Conservation (phyloP, 2,797 vertebrate species). For the Leptodactylus fallax region DNA sequence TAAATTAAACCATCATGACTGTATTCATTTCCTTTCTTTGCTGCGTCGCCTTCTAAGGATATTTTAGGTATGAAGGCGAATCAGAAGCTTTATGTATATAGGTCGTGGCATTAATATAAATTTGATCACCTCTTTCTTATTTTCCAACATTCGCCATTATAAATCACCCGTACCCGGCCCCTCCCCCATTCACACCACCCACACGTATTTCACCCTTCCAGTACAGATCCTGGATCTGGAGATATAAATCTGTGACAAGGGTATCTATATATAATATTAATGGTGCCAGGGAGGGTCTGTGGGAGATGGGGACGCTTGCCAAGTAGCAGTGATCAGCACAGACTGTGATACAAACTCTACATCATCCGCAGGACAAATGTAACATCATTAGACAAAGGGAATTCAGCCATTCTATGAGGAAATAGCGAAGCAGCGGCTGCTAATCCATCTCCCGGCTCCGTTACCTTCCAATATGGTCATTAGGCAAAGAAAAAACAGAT, state of each 20-base stretch:
- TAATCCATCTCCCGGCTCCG: slow-evolving; percentile 87
- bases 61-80: slow-evolving; percentile 53
- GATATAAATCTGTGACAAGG: slow-evolving; percentile 96
- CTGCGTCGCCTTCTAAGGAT: slow-evolving; percentile 29
- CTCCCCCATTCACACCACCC: slow-evolving; percentile 66
- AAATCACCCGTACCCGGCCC: slow-evolving; percentile 77
- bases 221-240: slow-evolving; percentile 84
- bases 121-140: slow-evolving; percentile 83
- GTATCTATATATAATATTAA: slow-evolving; percentile 99
- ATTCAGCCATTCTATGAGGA: slow-evolving; percentile 86
- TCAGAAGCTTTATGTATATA: slow-evolving; percentile 75
- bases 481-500: slow-evolving; percentile 77
- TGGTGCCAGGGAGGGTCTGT: slow-evolving; percentile 85
- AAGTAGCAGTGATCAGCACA: slow-evolving; percentile 89
- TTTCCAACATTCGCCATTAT: slow-evolving; percentile 76
- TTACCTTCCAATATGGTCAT: slow-evolving; percentile 79
- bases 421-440: slow-evolving; percentile 85
- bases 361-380: slow-evolving; percentile 92
- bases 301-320: slow-evolving; percentile 82
- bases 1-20: slow-evolving; percentile 35
- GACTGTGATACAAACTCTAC: slow-evolving; percentile 76
- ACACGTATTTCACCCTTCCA: slow-evolving; percentile 77
- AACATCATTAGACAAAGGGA: slow-evolving; percentile 88
- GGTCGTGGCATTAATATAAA: slow-evolving; percentile 83
- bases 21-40: slow-evolving; percentile 63